phyloP scores from a whole-genome alignment of 2,888 invertebrate species.

The Catocala fraxini region DNA sequence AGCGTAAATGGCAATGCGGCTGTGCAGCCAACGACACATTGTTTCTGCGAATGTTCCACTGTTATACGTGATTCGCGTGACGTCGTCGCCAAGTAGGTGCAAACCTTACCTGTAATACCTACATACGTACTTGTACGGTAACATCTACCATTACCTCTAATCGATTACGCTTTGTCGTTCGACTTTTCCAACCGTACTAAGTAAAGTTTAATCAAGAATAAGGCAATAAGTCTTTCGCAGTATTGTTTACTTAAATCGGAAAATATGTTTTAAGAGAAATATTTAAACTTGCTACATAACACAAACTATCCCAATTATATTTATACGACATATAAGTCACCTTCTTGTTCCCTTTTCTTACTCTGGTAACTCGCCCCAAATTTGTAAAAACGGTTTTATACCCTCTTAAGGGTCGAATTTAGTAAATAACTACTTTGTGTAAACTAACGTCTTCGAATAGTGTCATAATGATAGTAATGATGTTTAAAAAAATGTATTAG shows the following conservation, averaged over 20 bases:
- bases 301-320: constrained; percentile 26
- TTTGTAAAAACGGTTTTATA: constrained; percentile 40
- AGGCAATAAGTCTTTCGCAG: neutral
- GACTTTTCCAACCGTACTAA: neutral
- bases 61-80: constrained; percentile 68
- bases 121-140: constrained; percentile 12
- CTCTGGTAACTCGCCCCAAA: constrained; percentile 34
- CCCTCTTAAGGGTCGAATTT: constrained; percentile 45
- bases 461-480: constrained; percentile 19
- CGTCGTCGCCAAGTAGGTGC: constrained; percentile 50
- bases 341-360: constrained; percentile 41
- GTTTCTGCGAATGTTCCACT: constrained; percentile 66
- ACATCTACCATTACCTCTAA: constrained; percentile 5
- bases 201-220: constrained; percentile 5
- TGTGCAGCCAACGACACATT: constrained; percentile 64
- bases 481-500: constrained; percentile 27
- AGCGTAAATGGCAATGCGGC: constrained; percentile 61
- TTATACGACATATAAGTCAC: constrained; percentile 34
- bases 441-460: constrained; percentile 31
- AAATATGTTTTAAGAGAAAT: constrained; percentile 13
- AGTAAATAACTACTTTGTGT: constrained; percentile 44
- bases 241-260: constrained; percentile 9
- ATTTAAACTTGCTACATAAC: constrained; percentile 10
- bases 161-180: neutral
- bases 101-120: constrained; percentile 48